Conservation (phyloP, 2,888 invertebrate species). For the Lasioglossum pauxillum region DNA sequence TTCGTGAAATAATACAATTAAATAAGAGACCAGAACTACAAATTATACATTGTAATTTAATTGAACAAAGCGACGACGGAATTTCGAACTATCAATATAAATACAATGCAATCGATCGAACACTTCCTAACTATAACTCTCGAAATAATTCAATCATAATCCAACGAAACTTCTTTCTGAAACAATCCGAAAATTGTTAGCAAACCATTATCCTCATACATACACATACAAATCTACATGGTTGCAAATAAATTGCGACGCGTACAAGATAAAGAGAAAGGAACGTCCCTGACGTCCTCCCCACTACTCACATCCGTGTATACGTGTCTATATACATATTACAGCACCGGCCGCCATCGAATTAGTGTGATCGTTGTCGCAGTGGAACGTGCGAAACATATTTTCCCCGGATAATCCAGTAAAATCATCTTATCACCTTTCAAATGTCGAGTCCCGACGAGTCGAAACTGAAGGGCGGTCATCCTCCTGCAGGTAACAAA, state of each 20-base stretch:
- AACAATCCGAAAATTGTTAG: no score
- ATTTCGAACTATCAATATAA: no score
- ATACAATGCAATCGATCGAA: no score
- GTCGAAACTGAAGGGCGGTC: slow-evolving; percentile 92
- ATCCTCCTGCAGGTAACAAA: slow-evolving; percentile 94
- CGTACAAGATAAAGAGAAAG: slow-evolving; percentile 6
- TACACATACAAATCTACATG: neutral
- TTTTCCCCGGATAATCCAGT: neutral
- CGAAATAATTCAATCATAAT: no score
- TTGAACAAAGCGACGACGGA: no score
- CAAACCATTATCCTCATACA: no score
- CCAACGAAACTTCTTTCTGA: no score
- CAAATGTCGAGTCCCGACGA: slow-evolving; percentile 88
- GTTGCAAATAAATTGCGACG: slow-evolving; percentile 3
- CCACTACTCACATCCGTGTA: slow-evolving; percentile 23
- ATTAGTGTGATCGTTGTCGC: slow-evolving; percentile 38
- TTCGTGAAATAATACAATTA: no score
- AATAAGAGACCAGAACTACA: no score
- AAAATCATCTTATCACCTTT: neutral
- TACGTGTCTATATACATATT: neutral
- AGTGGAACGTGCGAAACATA: slow-evolving; percentile 40
- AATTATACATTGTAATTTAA: no score
- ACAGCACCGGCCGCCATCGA: slow-evolving; percentile 52
- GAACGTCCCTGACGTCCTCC: slow-evolving; percentile 11
- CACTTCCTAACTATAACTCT: no score